Evolutionary conservation across 1,140 invertebrate species (phyloP).

Genomic region (Piezodorus guildinii): DNA sequence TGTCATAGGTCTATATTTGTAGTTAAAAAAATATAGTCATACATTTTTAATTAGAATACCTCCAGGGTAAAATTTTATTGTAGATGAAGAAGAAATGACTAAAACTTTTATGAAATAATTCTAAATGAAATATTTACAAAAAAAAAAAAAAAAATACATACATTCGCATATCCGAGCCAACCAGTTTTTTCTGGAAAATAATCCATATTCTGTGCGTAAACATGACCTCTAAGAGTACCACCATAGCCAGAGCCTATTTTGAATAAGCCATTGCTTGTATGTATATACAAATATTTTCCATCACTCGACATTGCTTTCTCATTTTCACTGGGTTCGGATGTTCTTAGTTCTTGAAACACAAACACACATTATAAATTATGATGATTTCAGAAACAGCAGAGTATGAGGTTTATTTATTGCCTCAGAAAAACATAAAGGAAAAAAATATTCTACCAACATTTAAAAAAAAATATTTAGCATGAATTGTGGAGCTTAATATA

Average conservation of each 20-base stretch:
- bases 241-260: constrained; percentile 90
- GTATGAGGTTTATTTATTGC: no score
- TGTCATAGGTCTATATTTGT: no score
- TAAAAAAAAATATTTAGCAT: no score
- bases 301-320: constrained; percentile 59
- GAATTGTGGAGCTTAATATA: no score
- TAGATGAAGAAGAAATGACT: constrained; percentile 25
- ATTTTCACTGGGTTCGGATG: not conserved
- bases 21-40: no score
- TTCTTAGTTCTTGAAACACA: constrained; percentile 1
- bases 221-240: constrained; percentile 74
- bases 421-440: no score
- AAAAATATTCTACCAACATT: no score
- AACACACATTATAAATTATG: not conserved
- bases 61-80: no score
- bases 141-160: constrained; percentile 37
- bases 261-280: constrained; percentile 61
- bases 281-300: constrained; percentile 77
- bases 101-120: not conserved
- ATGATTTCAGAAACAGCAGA: no score
- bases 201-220: constrained; percentile 68
- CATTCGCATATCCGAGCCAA: constrained; percentile 75
- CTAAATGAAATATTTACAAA: not conserved
- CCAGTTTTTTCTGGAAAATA: constrained; percentile 63
- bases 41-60: no score